Percentiles rank a stretch among this genome's conserved stretches.
These are phyloP conservation scores for Bubo blakistoni DNA, from an alignment of 2,113 vertebrate species.

Conservation along the genomic window DNA sequence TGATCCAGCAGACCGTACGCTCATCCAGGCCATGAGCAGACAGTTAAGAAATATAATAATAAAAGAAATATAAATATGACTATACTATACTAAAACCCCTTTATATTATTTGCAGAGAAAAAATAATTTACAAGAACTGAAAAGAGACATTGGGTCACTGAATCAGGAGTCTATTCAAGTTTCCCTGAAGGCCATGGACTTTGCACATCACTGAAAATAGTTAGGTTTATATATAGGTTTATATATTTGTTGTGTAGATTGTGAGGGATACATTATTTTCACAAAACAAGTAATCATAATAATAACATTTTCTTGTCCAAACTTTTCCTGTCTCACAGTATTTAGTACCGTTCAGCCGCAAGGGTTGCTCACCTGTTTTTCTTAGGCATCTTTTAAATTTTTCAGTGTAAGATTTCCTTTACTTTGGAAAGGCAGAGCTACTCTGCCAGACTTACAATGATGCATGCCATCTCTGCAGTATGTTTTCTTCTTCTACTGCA, in stretches of 20 bases:
- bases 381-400: background rate
- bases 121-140: background rate
- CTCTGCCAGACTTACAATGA: background rate
- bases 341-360: background rate
- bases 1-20: too few relatives aligned
- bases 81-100: background rate
- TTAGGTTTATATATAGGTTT: background rate
- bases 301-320: background rate
- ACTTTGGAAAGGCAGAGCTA: background rate
- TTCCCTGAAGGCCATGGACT: background rate
- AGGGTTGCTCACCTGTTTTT: background rate
- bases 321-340: background rate
- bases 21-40: too few relatives aligned
- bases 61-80: background rate
- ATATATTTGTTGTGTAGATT: background rate
- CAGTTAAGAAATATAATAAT: too few relatives aligned
- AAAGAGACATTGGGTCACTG: background rate
- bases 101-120: background rate
- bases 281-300: background rate
- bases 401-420: background rate
- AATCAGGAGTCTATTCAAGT: background rate
- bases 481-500: background rate
- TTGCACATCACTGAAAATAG: background rate
- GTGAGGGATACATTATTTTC: background rate
- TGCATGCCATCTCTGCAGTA: fast-evolving